phyloP scores from a whole-genome alignment of 2,888 invertebrate species.

The Macrosoma leucophasiata region DNA sequence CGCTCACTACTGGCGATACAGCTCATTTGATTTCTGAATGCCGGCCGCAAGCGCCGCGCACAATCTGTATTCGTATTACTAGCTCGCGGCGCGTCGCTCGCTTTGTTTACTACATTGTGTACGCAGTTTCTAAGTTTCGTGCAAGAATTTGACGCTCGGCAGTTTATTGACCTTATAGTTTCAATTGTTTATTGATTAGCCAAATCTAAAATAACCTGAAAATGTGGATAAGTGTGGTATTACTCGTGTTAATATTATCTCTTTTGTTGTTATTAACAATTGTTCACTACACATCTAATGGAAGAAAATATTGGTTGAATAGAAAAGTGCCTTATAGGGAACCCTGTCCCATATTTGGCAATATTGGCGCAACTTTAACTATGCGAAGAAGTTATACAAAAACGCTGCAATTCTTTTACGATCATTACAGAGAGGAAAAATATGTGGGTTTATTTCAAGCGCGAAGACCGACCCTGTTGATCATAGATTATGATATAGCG shows the following conservation, averaged over 20 bases:
- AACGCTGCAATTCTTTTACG: constrained; percentile 57
- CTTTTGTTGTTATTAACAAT: constrained; percentile 44
- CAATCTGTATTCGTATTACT: constrained; percentile 24
- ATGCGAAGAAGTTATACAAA: constrained; percentile 58
- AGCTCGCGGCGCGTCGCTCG: constrained; percentile 34
- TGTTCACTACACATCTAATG: constrained; percentile 54
- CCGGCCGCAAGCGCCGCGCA: constrained; percentile 30
- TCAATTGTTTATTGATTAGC: too few species aligned
- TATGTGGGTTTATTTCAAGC: constrained; percentile 67
- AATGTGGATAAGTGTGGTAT: constrained; percentile 32
- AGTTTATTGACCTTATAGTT: too few species aligned
- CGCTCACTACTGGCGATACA: constrained; percentile 38
- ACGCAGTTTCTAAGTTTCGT: too few species aligned
- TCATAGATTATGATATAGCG: constrained; percentile 56
- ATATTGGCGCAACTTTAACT: constrained; percentile 60
- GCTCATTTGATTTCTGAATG: constrained; percentile 50
- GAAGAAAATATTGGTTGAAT: constrained; percentile 59
- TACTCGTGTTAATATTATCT: constrained; percentile 41
- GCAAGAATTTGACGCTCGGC: too few species aligned
- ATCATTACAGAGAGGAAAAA: constrained; percentile 46
- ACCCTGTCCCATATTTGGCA: constrained; percentile 69
- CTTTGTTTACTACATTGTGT: constrained; percentile 53
- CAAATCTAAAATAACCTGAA: too few species aligned
- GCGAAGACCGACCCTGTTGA: constrained; percentile 58
- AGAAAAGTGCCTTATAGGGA: constrained; percentile 63